phyloP scores from a whole-genome alignment of 2,888 invertebrate species.

The Drosophila buzzatii region DNA sequence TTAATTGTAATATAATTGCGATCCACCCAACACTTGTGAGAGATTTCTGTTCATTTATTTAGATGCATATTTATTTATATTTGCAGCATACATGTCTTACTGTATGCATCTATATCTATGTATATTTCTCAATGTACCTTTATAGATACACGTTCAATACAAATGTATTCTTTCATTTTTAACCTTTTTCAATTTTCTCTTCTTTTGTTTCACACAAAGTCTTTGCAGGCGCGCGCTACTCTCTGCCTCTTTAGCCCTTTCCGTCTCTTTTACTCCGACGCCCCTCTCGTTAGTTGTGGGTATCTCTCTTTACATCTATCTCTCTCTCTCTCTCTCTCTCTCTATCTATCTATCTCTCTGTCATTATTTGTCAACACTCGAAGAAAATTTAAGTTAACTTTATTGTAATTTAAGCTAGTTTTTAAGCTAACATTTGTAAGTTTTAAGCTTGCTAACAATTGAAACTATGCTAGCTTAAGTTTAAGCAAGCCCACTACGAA shows the following conservation, averaged over 20 bases:
- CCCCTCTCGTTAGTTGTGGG: no score
- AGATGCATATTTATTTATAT: slow-evolving; percentile 11
- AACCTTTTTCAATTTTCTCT: neutral
- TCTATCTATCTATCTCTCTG: neutral
- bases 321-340: neutral
- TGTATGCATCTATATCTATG: slow-evolving; percentile 37
- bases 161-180: slow-evolving; percentile 21
- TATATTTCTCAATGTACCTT: slow-evolving; percentile 32
- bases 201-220: slow-evolving; percentile 3
- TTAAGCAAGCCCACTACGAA: slow-evolving; percentile 2
- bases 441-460: slow-evolving; percentile 16
- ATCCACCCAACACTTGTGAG: neutral
- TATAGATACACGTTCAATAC: slow-evolving; percentile 23
- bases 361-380: neutral
- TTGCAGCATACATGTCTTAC: slow-evolving; percentile 18
- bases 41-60: slow-evolving; percentile 20
- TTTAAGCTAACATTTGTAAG: slow-evolving; percentile 34
- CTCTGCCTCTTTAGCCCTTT: neutral
- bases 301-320: no score
- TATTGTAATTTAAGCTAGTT: slow-evolving; percentile 35
- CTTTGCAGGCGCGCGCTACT: slow-evolving; percentile 10
- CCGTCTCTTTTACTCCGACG: no score
- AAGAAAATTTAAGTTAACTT: neutral
- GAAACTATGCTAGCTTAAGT: slow-evolving; percentile 26
- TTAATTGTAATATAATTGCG: slow-evolving; percentile 2